A percentile compares a stretch with the other conserved stretches of the same genome.
Evolutionary conservation across 1,140 invertebrate genomes (phyloP).

Genomic region (Saccostrea echinata): DNA sequence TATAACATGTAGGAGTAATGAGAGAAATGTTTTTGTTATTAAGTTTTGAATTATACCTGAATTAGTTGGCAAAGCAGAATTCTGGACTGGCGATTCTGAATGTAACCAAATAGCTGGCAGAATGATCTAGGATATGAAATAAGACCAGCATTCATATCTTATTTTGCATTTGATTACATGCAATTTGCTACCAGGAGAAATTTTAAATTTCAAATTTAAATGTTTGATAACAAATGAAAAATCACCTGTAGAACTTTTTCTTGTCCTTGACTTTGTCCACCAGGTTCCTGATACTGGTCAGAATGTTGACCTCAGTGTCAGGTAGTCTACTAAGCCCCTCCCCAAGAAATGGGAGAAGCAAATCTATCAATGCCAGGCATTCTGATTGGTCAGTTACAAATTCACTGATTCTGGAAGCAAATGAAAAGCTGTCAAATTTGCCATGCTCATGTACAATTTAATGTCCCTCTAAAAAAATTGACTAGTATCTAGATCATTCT

Average conservation of each 20-base stretch:
- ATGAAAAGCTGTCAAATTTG: not conserved
- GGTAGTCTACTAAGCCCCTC: conserved; percentile 55
- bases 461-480: no score
- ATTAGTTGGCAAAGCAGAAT: conserved; percentile 62
- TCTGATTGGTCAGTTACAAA: conserved; percentile 73
- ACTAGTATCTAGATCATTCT: not conserved
- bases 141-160: not conserved
- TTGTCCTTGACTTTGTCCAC: conserved; percentile 85
- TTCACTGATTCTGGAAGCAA: conserved; percentile 71
- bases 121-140: conserved; percentile 67
- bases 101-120: conserved; percentile 72
- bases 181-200: no score
- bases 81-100: conserved; percentile 73
- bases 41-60: conserved; percentile 48
- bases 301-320: conserved; percentile 78
- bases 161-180: no score
- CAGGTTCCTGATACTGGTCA: conserved; percentile 88
- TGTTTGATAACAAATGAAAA: not conserved
- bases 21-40: no score
- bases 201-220: no score
- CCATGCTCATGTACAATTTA: not conserved
- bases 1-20: no score
- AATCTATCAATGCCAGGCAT: conserved; percentile 85
- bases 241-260: conserved; percentile 81
- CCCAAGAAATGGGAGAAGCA: conserved; percentile 88